Percentiles rank a stretch among this genome's conserved stretches.
These are phyloP conservation scores for Chydorus sphaericus DNA, from an alignment of 2,888 invertebrate species.

Conservation along the genomic window DNA sequence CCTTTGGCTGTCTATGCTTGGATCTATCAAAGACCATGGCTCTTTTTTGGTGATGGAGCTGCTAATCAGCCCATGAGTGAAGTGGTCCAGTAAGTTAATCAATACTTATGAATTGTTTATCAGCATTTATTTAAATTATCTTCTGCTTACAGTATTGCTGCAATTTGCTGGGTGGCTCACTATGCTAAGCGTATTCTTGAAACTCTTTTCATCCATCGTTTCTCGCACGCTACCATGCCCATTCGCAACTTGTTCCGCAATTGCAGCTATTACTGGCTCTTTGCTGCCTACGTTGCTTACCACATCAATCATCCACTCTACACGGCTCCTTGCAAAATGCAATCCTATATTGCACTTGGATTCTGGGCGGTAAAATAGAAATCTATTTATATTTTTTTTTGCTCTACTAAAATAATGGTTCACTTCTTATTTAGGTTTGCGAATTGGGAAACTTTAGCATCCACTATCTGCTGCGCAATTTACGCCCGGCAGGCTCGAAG, in stretches of 20 bases:
- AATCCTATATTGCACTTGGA: conserved; percentile 46
- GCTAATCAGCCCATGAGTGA: conserved; percentile 31
- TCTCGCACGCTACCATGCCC: conserved; percentile 98
- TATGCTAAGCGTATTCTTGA: conserved; percentile 87
- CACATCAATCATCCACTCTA: conserved; percentile 92
- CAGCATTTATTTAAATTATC: no score
- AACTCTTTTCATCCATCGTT: conserved; percentile 91
- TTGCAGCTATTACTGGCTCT: conserved; percentile 94
- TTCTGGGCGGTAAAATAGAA: conserved; percentile 48
- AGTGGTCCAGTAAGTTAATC: conserved; percentile 21
- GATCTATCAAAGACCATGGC: conserved; percentile 71
- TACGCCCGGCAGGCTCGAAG: conserved; percentile 83
- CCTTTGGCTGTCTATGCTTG: conserved; percentile 81
- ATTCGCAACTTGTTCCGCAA: conserved; percentile 91
- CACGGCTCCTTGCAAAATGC: conserved; percentile 56
- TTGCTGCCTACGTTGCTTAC: conserved; percentile 88
- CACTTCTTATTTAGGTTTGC: conserved; percentile 50
- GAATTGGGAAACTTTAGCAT: conserved; percentile 90
- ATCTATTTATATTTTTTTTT: background rate
- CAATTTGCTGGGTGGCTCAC: conserved; percentile 73
- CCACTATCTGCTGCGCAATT: conserved; percentile 75
- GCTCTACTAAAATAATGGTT: conserved; percentile 24
- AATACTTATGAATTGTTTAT: no score
- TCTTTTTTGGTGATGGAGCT: conserved; percentile 62
- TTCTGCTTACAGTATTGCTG: conserved; percentile 70